phyloP scores from a whole-genome alignment of 2,888 invertebrate genomes.

The Chrysolina haemoptera region DNA sequence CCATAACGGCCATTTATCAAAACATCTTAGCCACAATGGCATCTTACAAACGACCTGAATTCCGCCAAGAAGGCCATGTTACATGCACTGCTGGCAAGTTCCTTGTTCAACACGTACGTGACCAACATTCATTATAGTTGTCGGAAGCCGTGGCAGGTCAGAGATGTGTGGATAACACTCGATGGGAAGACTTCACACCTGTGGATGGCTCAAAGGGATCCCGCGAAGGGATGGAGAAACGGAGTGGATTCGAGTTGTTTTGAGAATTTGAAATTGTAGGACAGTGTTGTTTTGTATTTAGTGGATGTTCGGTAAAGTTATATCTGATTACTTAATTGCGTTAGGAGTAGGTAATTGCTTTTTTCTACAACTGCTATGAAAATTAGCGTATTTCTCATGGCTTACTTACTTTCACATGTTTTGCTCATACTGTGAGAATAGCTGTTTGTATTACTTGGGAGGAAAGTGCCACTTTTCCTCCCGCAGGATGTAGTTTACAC shows the following conservation, averaged over 20 bases:
- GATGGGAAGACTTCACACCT: conserved; percentile 24
- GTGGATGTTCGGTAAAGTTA: not conserved
- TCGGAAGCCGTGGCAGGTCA: conserved; percentile 28
- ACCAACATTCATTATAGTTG: conserved; percentile 33
- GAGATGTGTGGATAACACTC: conserved; percentile 26
- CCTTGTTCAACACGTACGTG: conserved; percentile 32
- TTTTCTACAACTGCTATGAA: too few species aligned
- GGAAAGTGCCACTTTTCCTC: too few species aligned
- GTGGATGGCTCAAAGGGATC: conserved; percentile 6
- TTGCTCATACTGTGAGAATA: too few species aligned
- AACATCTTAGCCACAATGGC: not conserved
- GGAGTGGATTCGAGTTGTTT: not conserved
- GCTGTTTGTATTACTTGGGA: too few species aligned
- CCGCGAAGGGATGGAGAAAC: not conserved
- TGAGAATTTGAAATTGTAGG: not conserved
- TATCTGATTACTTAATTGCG: not conserved
- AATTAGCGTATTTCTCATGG: too few species aligned
- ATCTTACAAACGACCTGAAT: conserved; percentile 30
- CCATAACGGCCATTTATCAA: conserved; percentile 13
- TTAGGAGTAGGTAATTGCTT: too few species aligned
- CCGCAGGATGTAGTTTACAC: too few species aligned
- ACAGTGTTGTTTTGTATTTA: not conserved
- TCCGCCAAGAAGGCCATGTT: conserved; percentile 29
- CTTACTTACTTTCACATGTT: too few species aligned
- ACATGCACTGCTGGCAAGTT: conserved; percentile 33